Base-by-base conservation (phyloP, 2,113 vertebrate genomes). In the Sorex fumeus region DNA sequence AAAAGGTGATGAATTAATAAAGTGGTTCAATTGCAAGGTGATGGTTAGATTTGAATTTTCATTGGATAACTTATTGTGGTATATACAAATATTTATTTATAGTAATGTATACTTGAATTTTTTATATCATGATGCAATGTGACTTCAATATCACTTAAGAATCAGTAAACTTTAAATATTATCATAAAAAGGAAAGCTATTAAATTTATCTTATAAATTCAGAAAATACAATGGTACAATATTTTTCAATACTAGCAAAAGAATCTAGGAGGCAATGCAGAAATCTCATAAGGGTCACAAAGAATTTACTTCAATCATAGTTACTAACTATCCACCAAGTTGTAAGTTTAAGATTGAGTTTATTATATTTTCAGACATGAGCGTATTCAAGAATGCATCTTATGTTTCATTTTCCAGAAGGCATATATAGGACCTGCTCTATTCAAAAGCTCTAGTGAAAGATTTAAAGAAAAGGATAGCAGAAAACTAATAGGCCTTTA, bases 321-420 rank as follows among this genome's bases (percentile, higher is more conserved):
- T 70, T 47, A 50, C 43, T 90, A 3, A 60, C 50, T 88, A 34
- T 25, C 25, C 32, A 62, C 3, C 27, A 71, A 50, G 7, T 2
- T 80, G 11, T 64, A 50, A 82, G 16, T 43, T 43, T 70, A 76
- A 62, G 66, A 74, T 15, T 75, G 15, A 32, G 15, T 70, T 75
- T 71, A 84, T 76, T 45, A 66, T 57, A 82, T 83, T 93, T 88
- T 64, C 43, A 80, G 67, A 74, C 8, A 45, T 12, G 69, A 74
- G 9, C 85, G 11, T 34, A 80, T 18, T 90, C n/a, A 15, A 50
- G 70, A 62, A 64, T 86, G 25, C 8, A 3, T 12, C 9, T 66
- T 71, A 13, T 40, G 18, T 30, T 27, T 9, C 6, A 70, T 80
- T 84, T 75, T 23, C 43, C 36, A 28, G 18, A 45, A 74, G 84